These are phyloP conservation scores for Ceratina australensis DNA, from an alignment of 1,140 invertebrate species.

Conservation along the genomic window DNA sequence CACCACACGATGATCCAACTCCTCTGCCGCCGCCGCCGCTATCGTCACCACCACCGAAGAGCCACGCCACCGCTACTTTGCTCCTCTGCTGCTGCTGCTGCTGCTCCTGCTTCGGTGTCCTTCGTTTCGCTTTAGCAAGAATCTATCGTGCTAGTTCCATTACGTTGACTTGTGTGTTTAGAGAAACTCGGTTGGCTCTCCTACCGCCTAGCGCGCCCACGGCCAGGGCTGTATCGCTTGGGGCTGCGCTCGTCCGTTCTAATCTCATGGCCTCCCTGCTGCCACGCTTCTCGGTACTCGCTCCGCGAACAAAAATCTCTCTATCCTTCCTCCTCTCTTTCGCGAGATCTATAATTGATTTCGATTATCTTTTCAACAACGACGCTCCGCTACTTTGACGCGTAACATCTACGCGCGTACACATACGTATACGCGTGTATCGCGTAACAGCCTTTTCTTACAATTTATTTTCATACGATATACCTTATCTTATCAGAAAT, in stretches of 20 bases:
- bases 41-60: conserved; percentile 17
- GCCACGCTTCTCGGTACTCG: not conserved
- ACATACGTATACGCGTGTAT: conserved; percentile 9
- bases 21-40: conserved; percentile 10
- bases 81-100: conserved; percentile 11
- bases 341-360: not conserved
- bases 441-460: conserved; percentile 1
- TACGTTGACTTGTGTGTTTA: conserved; percentile 58
- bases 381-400: too few species aligned
- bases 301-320: not conserved
- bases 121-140: conserved; percentile 69
- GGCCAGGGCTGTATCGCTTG: conserved; percentile 65
- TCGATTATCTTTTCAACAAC: conserved; percentile 12
- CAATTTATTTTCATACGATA: not conserved
- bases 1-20: conserved; percentile 57
- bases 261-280: conserved; percentile 31
- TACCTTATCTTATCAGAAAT: conserved; percentile 31
- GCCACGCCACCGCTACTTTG: conserved; percentile 9
- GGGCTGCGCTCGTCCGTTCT: conserved; percentile 44
- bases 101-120: conserved; percentile 65
- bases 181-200: conserved; percentile 59
- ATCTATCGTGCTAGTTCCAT: conserved; percentile 63
- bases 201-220: conserved; percentile 57
- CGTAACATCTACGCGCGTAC: too few species aligned
- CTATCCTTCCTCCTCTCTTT: not conserved